Base-by-base conservation (phyloP, 37 sponge, comb jelly and placozoan species). In the Beroe forskalii region DNA sequence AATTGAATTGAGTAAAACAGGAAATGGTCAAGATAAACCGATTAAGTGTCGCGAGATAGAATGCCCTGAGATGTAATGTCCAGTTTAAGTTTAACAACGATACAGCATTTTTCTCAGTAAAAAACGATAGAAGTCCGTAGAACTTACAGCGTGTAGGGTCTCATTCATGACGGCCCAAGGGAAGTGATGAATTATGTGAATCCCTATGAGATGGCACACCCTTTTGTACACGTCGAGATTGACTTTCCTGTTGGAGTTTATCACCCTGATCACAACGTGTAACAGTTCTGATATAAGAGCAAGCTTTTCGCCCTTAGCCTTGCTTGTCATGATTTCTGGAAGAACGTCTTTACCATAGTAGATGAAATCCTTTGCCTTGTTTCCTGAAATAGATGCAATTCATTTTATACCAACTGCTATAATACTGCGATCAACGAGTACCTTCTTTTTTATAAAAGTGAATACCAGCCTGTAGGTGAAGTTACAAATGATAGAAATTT, bases 131-230 rank as follows among this genome's bases (percentile, higher is more conserved):
- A n/a, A n/a, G n/a, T n/a, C n/a, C n/a, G n/a, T n/a, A n/a, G 19
- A 6, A 69, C 72, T 69, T 6, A 69, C 72, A 1, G 35, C 38
- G 32, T 69, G 72, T 17, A 69, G 2, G 2, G 72, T 69, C 38
- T 69, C 38, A 17, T 69, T 69, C 72, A 69, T 69, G 28, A 33
- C 32, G 28, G 72, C 72, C 72, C 72, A 69, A 17, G 72, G 72
- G 32, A 69, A 69, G 32, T 69, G 72, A 36, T 32, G 1, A 14
- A 69, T 69, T 32, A 69, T 37, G 9, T 35, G 72, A 14, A 36
- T 69, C 12, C 72, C 72, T 4, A 69, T 69, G 2, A 9, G 28
- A 37, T 69, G 72, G 38, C 72, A 69, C 17, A 69, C 1, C 19
- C 19, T 9, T 36, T 69, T 69, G 38, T 69, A 69, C 2, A 35